Evolutionary conservation across 2,888 invertebrate genomes (phyloP).

Genomic region (Acrocyrtus sp.): DNA sequence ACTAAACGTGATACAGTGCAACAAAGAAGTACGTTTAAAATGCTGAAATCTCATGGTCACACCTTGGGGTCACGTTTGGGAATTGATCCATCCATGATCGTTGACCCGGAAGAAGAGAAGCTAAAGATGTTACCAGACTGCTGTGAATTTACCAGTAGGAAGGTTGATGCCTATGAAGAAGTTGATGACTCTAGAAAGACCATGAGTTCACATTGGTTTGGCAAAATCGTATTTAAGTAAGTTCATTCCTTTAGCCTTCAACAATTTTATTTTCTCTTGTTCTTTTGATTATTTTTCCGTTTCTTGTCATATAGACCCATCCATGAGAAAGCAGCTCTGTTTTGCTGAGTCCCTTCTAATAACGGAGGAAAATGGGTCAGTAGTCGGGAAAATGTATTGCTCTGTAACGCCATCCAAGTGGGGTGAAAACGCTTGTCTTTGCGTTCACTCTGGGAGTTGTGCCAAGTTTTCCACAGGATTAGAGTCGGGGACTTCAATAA

Average conservation of each 20-base stretch:
- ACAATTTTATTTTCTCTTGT: too few species aligned
- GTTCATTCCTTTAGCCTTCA: conserved; percentile 5
- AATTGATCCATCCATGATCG: not conserved
- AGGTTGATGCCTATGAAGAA: conserved; percentile 17
- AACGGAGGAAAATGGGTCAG: conserved; percentile 53
- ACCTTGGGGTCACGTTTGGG: too few species aligned
- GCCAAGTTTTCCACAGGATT: conserved; percentile 51
- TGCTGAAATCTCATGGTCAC: too few species aligned
- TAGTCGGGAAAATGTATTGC: conserved; percentile 57
- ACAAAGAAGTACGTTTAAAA: too few species aligned
- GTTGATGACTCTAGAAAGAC: conserved; percentile 15
- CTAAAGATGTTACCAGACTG: conserved; percentile 37
- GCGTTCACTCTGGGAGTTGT: conserved; percentile 57
- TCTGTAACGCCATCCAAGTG: conserved; percentile 44
- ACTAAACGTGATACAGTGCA: too few species aligned
- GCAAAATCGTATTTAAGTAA: conserved; percentile 19
- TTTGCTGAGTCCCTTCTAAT: conserved; percentile 58
- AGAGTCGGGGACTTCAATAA: conserved; percentile 50
- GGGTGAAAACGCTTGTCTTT: conserved; percentile 46
- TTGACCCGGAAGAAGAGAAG: conserved; percentile 32
- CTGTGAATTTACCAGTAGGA: conserved; percentile 21
- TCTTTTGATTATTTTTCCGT: too few species aligned
- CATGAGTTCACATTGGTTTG: conserved; percentile 30
- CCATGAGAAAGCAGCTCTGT: conserved; percentile 34
- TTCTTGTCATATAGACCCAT: conserved; percentile 1